Evolutionary conservation across 2,888 invertebrate genomes (phyloP), one percentile per base, ranked within the genome.

Genomic region (Aleiodes alternator): DNA sequence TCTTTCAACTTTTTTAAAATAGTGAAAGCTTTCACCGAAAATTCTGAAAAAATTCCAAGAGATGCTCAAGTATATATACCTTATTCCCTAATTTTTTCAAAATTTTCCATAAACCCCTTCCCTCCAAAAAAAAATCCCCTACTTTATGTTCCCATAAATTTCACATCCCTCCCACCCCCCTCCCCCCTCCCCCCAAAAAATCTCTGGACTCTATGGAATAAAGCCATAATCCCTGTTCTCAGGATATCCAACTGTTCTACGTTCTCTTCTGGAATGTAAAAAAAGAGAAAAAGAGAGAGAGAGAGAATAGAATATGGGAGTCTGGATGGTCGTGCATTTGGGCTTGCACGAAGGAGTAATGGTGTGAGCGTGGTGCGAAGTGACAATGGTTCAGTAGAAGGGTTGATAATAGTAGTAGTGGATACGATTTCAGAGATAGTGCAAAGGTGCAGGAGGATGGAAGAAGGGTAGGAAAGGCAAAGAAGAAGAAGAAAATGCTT

Each of bases 321-420:
- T 66, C 53, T 64, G 56, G 66, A 73, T 68, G 23, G 66, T 72
- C 69, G 66, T 66, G 64, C 66, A 59, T 55, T 66, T 55, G 55
- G 43, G 75, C 38, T 75, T 56, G n/a, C 48, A 75, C 53, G 66
- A 11, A 72, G 69, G 59, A 75, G 43, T 70, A 66, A 69, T 73
- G 72, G 76, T 72, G 55, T 50, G 57, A 71, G 68, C 72, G 66
- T 73, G 59, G 68, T 68, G 72, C 72, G 56, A 56, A 74, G 64
- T 74, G 73, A 74, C 69, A 69, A 74, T 59, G 59, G 59, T 51
- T 31, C 57, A 53, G 14, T n/a, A 43, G 43, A 48, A 69, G 69
- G 69, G 64, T 16, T 16, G 64, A 64, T 64, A 64, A 48, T 23
- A 48, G 16, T 59, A 14, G 59, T 64, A 43, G 64, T 64, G 64